phyloP scores from a whole-genome alignment of 2,797 vertebrate species.

The Todus mexicanus region DNA sequence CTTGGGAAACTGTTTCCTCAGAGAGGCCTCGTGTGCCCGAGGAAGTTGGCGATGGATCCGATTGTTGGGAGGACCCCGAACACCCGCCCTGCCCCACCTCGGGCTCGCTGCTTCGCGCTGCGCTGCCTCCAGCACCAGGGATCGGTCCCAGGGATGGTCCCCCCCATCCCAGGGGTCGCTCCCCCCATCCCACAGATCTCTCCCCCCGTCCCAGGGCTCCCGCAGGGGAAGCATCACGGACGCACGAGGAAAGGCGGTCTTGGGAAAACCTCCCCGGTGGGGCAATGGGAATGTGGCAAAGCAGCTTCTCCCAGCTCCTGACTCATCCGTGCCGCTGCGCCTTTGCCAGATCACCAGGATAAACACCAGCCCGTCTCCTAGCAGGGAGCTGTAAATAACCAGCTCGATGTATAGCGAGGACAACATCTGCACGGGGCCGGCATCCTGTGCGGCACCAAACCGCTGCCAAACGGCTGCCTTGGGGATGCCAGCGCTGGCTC shows the following conservation, averaged over 20 bases:
- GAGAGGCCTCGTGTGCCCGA: not conserved
- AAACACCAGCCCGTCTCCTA: conserved; percentile 24
- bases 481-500: not conserved
- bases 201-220: not conserved
- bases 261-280: not conserved
- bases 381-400: conserved; percentile 31
- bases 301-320: conserved; percentile 47
- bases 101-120: not conserved
- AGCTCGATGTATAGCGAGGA: not conserved
- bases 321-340: conserved; percentile 3
- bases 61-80: not conserved
- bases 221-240: not conserved
- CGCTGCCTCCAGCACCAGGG: not conserved
- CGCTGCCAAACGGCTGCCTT: not conserved
- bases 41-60: not conserved
- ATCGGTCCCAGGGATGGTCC: rapidly evolving
- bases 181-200: not conserved
- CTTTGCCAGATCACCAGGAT: conserved; percentile 46
- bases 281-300: conserved; percentile 23
- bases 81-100: not conserved
- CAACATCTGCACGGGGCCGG: not conserved
- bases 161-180: not conserved
- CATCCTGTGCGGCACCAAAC: conserved; percentile 5
- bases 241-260: not conserved
- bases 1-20: not conserved